Percentiles rank a stretch among this genome's conserved stretches.
Conservation (phyloP, 2,888 invertebrate species). For the Baronia brevicornis region DNA sequence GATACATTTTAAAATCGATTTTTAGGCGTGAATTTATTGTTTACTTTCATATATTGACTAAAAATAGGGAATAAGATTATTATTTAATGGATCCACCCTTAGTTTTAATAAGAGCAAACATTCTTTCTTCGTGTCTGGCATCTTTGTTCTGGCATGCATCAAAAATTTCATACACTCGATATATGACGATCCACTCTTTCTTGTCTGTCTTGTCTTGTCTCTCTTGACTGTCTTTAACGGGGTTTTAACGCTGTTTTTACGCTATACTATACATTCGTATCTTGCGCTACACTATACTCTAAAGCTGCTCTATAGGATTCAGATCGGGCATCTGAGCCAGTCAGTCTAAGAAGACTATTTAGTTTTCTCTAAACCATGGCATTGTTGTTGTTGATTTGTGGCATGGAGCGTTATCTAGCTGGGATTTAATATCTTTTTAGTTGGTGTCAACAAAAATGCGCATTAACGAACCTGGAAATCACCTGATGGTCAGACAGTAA, state of each 20-base stretch:
- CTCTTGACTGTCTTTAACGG: too few species aligned
- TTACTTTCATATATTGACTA: too few species aligned
- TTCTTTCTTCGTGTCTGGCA: too few species aligned
- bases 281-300: conserved; percentile 9
- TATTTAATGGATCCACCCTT: conserved; percentile 15
- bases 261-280: conserved; percentile 2
- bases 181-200: background rate
- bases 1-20: too few species aligned
- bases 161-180: conserved; percentile 5
- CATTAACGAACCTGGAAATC: too few species aligned
- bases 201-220: too few species aligned
- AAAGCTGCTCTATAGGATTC: conserved; percentile 11
- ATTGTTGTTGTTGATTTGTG: conserved; percentile 9
- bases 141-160: conserved; percentile 11
- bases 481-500: too few species aligned
- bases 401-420: conserved; percentile 11
- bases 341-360: conserved; percentile 9
- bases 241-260: conserved; percentile 4
- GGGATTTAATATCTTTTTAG: conserved; percentile 6
- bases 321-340: conserved; percentile 9
- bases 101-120: conserved; percentile 16
- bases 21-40: too few species aligned
- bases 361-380: conserved; percentile 7
- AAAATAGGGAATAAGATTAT: conserved; percentile 15
- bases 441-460: too few species aligned